Conservation (phyloP, 2,797 vertebrate genomes). For the Sebastes itinus region DNA sequence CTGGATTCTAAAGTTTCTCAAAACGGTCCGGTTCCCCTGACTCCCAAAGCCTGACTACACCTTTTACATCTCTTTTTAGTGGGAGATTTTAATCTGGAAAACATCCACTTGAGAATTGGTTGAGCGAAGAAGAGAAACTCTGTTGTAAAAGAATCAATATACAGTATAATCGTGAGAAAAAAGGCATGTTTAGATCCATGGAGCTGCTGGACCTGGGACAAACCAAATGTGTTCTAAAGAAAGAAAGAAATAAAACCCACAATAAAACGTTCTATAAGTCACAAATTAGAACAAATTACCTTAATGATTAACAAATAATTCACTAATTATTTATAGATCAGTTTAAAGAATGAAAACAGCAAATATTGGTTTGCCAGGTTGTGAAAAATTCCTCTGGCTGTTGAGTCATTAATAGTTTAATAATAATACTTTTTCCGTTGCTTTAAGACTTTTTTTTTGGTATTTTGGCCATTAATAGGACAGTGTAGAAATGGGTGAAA, state of each 20-base stretch:
- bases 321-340: not conserved
- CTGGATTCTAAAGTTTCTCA: conserved; percentile 2
- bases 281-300: not conserved
- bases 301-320: not conserved
- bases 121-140: not conserved
- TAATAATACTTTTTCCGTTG: no score
- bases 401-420: not conserved
- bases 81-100: not conserved
- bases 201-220: not conserved
- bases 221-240: not conserved
- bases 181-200: not conserved
- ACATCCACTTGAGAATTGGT: not conserved
- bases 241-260: not conserved
- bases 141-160: not conserved
- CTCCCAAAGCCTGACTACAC: not conserved
- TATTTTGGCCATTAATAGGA: no score
- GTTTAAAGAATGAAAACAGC: not conserved
- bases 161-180: not conserved
- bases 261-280: not conserved
- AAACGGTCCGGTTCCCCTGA: not conserved
- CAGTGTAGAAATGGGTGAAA: no score
- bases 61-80: not conserved
- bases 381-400: not conserved
- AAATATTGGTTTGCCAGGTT: not conserved
- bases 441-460: not conserved